Evolutionary conservation across 2,888 invertebrate genomes (phyloP), one percentile per base, ranked within the genome.

Genomic region (Galerucella calmariensis): DNA sequence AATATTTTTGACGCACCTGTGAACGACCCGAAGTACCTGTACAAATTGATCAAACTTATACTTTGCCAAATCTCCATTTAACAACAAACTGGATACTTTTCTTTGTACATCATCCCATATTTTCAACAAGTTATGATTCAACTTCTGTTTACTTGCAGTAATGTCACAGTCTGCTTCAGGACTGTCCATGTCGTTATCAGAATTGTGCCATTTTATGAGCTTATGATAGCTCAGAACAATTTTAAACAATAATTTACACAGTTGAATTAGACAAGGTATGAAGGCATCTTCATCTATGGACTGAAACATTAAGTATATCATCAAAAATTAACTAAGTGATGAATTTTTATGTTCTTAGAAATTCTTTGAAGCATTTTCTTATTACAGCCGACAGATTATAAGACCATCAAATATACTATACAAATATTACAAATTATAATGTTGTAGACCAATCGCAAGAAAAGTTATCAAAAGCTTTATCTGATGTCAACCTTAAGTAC

Each of bases 41-140:
- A 98, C 94, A 83, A 98, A 97, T 85, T 97, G 96, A 83, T 98
- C 98, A 84, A 97, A 97, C 79, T 97, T 96, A 81, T 96, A 95
- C 72, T 92, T 91, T n/a, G 94, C 93, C 67, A 97, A 87, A 79
- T 96, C 94, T 0, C 93, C 93, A 78, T 93, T 94, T 72, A 94
- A 91, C 44, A 98, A 88, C 84, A 94, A 94, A 48, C 91, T 91
- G 0, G 94, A 94, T 0, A 98, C 94, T 88, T 97, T 97, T 12
- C 94, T 94, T 86, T 98, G 96, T 0, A 98, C 95, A 82, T 98
- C 98, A 81, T 95, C 94, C 97, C 98, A 98, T 77, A 98, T 93
- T 77, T 97, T 91, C 0, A 92, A 89, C 74, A 96, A 89, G 0
- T 97, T 97, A 70, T 94, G 94, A 84, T 96, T 94, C 76, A 98